These are phyloP conservation scores for Hozukius guyotensis DNA, from an alignment of 2,797 vertebrate genomes.

Conservation along the genomic window DNA sequence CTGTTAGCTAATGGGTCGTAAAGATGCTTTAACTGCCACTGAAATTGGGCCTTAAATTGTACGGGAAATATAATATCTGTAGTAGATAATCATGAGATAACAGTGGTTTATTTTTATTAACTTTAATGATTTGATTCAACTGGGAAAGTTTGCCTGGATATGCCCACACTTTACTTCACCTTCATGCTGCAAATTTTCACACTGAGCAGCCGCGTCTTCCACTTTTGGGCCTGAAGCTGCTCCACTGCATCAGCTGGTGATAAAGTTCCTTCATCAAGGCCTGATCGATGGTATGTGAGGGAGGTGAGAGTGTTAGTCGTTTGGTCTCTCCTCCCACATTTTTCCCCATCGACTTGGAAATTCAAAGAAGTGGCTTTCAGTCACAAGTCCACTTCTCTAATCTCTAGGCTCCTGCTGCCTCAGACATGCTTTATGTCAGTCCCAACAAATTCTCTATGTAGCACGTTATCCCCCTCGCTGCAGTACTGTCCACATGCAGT, in stretches of 20 bases:
- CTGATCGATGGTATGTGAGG: slow-evolving; percentile 8
- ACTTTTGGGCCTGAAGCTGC: neutral
- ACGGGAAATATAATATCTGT: neutral
- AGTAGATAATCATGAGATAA: neutral
- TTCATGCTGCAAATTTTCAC: neutral
- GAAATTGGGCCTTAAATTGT: neutral
- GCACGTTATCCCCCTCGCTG: neutral
- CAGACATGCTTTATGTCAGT: slow-evolving; percentile 20
- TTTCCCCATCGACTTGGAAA: neutral
- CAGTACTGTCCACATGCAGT: neutral
- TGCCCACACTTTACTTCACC: neutral
- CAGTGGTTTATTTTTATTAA: neutral
- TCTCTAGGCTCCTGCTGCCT: neutral
- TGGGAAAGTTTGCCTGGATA: neutral
- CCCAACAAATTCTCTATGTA: slow-evolving; percentile 4
- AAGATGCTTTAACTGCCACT: neutral
- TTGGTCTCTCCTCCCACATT: slow-evolving; percentile 7
- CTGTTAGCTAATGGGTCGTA: neutral
- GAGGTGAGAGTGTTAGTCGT: neutral
- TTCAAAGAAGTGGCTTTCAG: slow-evolving; percentile 14
- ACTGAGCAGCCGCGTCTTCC: neutral
- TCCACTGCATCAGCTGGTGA: slow-evolving; percentile 17
- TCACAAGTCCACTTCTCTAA: slow-evolving; percentile 24
- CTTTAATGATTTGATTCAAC: neutral
- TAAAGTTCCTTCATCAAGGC: slow-evolving; percentile 12